A percentile compares a stretch with the other conserved stretches of the same genome.
phyloP scores from a whole-genome alignment of 2,888 invertebrate species.

The Cephus pulcher region DNA sequence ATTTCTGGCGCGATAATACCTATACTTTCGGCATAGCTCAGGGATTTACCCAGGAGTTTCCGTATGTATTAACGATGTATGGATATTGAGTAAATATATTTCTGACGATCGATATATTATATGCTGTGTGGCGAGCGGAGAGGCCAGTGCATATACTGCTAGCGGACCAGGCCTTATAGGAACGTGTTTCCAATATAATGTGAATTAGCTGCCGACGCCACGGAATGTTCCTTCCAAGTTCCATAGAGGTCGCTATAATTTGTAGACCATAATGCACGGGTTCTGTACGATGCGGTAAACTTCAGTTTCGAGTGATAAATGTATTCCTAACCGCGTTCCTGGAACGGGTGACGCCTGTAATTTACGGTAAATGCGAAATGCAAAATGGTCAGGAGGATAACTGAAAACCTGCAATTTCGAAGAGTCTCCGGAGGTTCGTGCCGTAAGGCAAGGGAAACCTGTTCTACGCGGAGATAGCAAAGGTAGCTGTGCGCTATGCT shows the following conservation, averaged over 20 bases:
- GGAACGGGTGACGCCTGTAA: background rate
- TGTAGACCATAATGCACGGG: constrained; percentile 29
- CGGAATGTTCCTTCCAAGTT: constrained; percentile 32
- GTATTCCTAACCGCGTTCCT: constrained; percentile 19
- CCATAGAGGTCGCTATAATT: constrained; percentile 35
- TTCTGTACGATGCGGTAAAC: constrained; percentile 23
- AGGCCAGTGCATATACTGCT: background rate
- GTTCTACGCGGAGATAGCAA: background rate
- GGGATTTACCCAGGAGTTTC: background rate
- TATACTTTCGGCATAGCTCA: background rate
- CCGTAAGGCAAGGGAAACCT: background rate
- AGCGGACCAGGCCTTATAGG: background rate
- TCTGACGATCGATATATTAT: background rate
- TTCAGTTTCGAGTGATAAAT: constrained; percentile 24
- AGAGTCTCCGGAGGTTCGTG: background rate
- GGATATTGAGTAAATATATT: background rate
- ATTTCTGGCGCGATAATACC: background rate
- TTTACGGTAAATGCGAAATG: constrained; percentile 7
- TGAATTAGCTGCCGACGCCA: constrained; percentile 22
- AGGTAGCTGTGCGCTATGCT: background rate
- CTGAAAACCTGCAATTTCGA: constrained; percentile 9
- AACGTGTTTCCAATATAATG: constrained; percentile 11
- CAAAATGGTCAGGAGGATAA: background rate
- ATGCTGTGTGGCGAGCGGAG: background rate
- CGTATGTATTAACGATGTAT: background rate